Evolutionary conservation across 2,888 invertebrate species (phyloP).

Genomic region (Pterostichus niger): DNA sequence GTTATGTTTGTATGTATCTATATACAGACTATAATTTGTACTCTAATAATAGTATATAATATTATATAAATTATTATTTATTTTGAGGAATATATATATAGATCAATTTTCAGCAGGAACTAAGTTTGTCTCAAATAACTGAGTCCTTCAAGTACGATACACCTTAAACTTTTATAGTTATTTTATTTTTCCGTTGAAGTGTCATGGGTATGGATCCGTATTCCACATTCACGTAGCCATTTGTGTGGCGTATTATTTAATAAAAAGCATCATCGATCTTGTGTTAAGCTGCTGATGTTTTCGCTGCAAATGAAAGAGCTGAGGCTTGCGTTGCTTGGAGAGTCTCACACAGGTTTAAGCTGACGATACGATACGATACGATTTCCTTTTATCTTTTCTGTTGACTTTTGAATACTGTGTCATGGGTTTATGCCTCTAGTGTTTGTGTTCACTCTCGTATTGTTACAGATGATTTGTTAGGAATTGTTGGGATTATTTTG

Average conservation of each 20-base stretch:
- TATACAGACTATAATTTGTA: too few relatives aligned
- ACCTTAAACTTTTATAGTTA: neutral
- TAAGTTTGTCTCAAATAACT: too few relatives aligned
- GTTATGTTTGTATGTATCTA: too few relatives aligned
- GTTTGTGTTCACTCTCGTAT: neutral
- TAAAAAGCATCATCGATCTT: conserved; percentile 50
- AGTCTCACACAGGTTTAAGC: too few relatives aligned
- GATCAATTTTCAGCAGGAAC: too few relatives aligned
- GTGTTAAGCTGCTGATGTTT: conserved; percentile 31
- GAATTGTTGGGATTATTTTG: conserved; percentile 1
- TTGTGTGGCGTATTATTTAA: conserved; percentile 46
- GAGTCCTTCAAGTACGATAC: too few relatives aligned
- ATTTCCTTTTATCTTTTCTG: conserved; percentile 29
- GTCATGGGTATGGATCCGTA: neutral
- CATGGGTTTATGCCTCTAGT: too few relatives aligned
- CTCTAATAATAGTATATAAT: too few relatives aligned
- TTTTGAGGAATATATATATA: too few relatives aligned
- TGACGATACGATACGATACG: conserved; percentile 8
- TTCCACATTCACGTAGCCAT: conserved; percentile 28
- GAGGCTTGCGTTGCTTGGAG: neutral
- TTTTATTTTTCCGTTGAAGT: neutral
- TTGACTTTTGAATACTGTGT: conserved; percentile 8
- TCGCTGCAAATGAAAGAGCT: conserved; percentile 37
- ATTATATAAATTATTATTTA: too few relatives aligned
- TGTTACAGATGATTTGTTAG: conserved; percentile 11